Evolutionary conservation across 2,113 vertebrate species (phyloP).

Genomic region (Pan paniscus): DNA sequence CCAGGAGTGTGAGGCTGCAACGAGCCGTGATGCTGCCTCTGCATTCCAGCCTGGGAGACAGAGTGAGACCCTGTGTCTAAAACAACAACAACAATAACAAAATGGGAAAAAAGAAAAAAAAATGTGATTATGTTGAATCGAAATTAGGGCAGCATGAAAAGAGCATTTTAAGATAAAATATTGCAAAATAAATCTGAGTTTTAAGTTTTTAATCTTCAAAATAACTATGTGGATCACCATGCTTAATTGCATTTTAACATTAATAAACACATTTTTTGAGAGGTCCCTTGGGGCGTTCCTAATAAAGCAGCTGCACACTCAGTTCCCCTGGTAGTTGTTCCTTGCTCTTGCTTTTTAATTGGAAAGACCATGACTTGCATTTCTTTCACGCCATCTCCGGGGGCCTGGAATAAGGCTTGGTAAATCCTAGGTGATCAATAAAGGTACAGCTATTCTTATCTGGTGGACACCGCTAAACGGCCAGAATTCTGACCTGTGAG

Average conservation of each 20-base stretch:
- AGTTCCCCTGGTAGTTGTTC: slow-evolving; percentile 2
- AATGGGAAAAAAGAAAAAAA: too few relatives aligned
- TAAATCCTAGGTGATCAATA: slow-evolving; percentile 62
- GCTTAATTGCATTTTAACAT: slow-evolving; percentile 57
- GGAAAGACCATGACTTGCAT: slow-evolving; percentile 69
- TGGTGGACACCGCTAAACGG: background rate
- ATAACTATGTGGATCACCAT: background rate
- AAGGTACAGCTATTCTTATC: slow-evolving; percentile 9
- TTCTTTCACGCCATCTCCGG: slow-evolving; percentile 48
- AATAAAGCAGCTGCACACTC: slow-evolving; percentile 1
- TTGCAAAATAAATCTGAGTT: background rate
- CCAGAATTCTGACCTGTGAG: background rate
- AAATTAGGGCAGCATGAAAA: background rate
- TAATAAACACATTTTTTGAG: slow-evolving; percentile 57
- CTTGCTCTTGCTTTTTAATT: slow-evolving; percentile 64
- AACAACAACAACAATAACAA: too few relatives aligned
- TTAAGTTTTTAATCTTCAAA: slow-evolving; percentile 32
- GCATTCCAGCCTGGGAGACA: too few relatives aligned
- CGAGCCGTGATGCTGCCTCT: too few relatives aligned
- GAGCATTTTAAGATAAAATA: background rate
- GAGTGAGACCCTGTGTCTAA: too few relatives aligned
- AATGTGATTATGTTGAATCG: background rate
- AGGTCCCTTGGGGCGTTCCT: background rate
- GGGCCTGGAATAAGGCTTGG: background rate
- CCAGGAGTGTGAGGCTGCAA: too few relatives aligned